Evolutionary conservation across 2,888 invertebrate species (phyloP), one percentile per base, ranked within the genome.

Genomic region (Pterobdella sp.): DNA sequence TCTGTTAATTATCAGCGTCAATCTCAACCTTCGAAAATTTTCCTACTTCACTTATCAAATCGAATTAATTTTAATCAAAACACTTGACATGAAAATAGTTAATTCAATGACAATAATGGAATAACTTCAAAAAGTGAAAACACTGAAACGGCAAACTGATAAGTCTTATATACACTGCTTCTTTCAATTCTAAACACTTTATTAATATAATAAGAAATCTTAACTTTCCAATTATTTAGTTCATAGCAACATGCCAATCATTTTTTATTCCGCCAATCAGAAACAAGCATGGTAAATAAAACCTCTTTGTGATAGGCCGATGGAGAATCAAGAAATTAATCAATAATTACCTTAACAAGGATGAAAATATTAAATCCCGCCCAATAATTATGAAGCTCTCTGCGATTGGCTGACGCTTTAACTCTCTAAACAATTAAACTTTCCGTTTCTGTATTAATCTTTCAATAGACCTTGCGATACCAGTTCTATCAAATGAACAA

Each of bases 291-390:
- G 60, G n/a, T 56, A 26, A 56, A 56, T 56, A 56, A 56, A n/a
- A 26, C 10, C n/a, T 14, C 60, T 56, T 56, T 56, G 60, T 56
- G 60, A 56, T 56, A 26, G 60, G 60, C 4, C n/a, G 60, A 56
- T 26, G n/a, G 60, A 56, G 60, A 56, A 56, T 56, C 60, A 56
- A 56, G 60, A 56, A 56, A 56, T 56, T 56, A 56, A 56, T 56
- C 60, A 56, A 56, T 56, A 56, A 56, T 56, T 56, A 56, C 60
- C 26, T 56, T 56, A 56, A 56, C 60, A 56, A 56, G 26, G 60
- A 56, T n/a, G 60, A 56, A 56, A 22, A 56, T 22, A 18, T 7
- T 26, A 56, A 56, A n/a, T 26, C 60, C 18, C 60, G 60, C 60
- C 60, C 26, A 26, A 22, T 18, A 56, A 56, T 56, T 56, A 56